Conservation (phyloP, 1,140 invertebrate species). For the Lucilia sericata region DNA sequence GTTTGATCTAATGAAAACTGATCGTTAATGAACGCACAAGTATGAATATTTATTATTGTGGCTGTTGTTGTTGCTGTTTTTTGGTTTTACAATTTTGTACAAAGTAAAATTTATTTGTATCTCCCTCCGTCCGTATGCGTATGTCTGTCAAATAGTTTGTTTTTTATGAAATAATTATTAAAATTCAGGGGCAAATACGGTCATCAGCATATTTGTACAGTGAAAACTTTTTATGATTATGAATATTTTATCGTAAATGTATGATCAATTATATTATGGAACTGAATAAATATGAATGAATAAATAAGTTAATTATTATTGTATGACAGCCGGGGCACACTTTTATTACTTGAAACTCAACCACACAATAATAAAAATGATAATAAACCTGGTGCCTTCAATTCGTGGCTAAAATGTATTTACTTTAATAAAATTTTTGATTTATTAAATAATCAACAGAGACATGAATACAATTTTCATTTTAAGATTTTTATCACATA, state of each 20-base stretch:
- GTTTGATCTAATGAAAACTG: constrained; percentile 17
- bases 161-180: constrained; percentile 4
- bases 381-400: neutral
- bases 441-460: neutral
- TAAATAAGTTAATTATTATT: neutral
- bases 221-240: neutral
- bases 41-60: neutral
- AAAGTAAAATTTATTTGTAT: neutral
- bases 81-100: neutral
- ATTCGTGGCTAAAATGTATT: neutral
- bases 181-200: constrained; percentile 40
- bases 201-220: constrained; percentile 27
- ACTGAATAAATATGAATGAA: constrained; percentile 14
- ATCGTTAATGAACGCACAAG: constrained; percentile 19
- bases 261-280: neutral
- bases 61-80: neutral
- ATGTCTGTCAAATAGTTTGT: neutral
- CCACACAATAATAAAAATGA: neutral
- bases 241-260: constrained; percentile 18
- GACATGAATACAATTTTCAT: neutral
- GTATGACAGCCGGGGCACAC: constrained; percentile 1
- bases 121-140: neutral
- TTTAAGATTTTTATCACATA: neutral
- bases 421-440: neutral
- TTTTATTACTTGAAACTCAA: neutral